phyloP scores from a whole-genome alignment of 2,888 invertebrate genomes.

The Allophyes oxyacanthae region DNA sequence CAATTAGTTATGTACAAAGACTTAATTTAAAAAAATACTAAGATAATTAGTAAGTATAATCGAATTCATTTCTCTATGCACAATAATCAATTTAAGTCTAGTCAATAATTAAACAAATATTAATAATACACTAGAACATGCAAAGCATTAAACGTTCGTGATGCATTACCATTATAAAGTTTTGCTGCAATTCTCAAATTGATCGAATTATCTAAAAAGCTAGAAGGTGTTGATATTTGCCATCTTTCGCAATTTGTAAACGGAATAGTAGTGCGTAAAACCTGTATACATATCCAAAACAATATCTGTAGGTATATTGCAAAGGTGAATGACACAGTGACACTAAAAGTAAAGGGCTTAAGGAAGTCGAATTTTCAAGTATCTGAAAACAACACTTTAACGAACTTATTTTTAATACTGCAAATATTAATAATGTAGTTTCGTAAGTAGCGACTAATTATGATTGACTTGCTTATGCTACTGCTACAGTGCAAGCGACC shows the following conservation, averaged over 20 bases:
- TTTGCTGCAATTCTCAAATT: slow-evolving; percentile 17
- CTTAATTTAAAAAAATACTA: too few relatives aligned
- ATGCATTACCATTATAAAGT: slow-evolving; percentile 1
- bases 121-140: neutral
- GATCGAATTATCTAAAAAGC: slow-evolving; percentile 21
- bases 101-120: slow-evolving; percentile 1
- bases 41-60: too few relatives aligned
- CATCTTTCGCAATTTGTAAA: slow-evolving; percentile 31
- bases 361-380: slow-evolving; percentile 42
- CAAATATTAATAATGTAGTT: slow-evolving; percentile 5
- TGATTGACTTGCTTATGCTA: slow-evolving; percentile 8
- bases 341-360: slow-evolving; percentile 54
- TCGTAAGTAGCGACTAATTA: slow-evolving; percentile 5
- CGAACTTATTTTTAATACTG: slow-evolving; percentile 14
- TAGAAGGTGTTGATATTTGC: slow-evolving; percentile 13
- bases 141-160: neutral
- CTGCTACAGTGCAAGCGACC: slow-evolving; percentile 1
- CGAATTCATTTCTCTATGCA: too few relatives aligned
- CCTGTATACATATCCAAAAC: slow-evolving; percentile 19
- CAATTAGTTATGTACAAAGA: too few relatives aligned
- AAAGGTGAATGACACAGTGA: slow-evolving; percentile 50
- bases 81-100: too few relatives aligned
- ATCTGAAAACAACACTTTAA: slow-evolving; percentile 27
- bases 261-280: slow-evolving; percentile 12
- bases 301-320: slow-evolving; percentile 7